Evolutionary conservation across 2,797 vertebrate species (phyloP).

Genomic region (Rousettus madagascariensis): DNA sequence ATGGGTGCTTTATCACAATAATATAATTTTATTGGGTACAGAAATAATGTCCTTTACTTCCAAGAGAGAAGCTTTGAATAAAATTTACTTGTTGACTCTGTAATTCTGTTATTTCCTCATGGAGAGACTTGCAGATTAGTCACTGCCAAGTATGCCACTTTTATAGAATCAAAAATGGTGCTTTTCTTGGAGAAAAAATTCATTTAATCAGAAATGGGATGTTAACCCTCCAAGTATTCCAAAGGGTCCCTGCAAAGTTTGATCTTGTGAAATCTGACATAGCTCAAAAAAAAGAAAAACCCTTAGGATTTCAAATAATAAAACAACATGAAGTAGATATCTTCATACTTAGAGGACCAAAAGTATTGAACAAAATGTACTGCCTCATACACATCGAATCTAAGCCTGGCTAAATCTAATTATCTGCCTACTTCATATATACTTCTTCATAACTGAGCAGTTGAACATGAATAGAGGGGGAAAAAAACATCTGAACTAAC

Average conservation of each 20-base stretch:
- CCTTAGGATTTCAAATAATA: neutral
- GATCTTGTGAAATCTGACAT: neutral
- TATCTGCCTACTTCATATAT: neutral
- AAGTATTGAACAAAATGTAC: neutral
- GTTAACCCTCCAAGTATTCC: neutral
- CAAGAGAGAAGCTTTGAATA: neutral
- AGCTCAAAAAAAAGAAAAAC: neutral
- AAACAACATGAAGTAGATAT: neutral
- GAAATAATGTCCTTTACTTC: neutral
- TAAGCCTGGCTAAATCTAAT: neutral
- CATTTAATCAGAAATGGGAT: neutral
- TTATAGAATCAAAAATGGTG: neutral
- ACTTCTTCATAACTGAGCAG: neutral
- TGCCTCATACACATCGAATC: neutral
- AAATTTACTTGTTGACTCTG: slow-evolving; percentile 1
- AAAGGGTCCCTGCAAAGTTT: neutral
- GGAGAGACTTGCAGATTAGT: neutral
- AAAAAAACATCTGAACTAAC: neutral
- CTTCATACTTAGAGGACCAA: neutral
- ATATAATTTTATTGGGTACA: neutral
- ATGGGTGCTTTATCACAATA: neutral
- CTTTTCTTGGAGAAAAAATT: neutral
- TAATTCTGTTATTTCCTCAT: neutral
- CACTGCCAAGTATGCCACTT: neutral
- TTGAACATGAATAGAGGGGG: neutral